A percentile compares a stretch with the other conserved stretches of the same genome.
These are phyloP conservation scores for Eurystomus gularis DNA, from an alignment of 2,113 vertebrate species.

Conservation along the genomic window DNA sequence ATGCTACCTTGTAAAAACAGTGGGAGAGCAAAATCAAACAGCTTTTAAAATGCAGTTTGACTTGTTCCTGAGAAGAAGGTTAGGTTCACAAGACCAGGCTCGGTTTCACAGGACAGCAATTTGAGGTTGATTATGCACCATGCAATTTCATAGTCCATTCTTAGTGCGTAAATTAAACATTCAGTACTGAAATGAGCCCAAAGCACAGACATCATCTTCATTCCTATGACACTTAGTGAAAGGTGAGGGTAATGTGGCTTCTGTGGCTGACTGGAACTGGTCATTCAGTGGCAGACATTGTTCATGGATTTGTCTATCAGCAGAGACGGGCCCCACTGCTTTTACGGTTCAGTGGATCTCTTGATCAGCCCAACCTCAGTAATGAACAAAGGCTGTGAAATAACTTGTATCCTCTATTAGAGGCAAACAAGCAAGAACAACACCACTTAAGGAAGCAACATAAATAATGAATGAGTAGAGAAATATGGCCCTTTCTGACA, in stretches of 20 bases:
- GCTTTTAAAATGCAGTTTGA: neutral
- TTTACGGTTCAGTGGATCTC: neutral
- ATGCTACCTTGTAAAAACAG: neutral
- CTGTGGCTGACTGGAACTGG: neutral
- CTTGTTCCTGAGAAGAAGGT: neutral
- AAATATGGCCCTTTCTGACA: slow-evolving; percentile 51
- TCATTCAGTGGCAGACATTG: neutral
- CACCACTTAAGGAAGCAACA: slow-evolving; percentile 51
- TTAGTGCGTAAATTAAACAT: neutral
- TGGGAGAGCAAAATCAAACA: neutral
- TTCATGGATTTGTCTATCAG: neutral
- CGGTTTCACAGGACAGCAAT: neutral
- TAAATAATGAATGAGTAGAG: slow-evolving; percentile 63
- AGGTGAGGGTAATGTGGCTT: neutral
- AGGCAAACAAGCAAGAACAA: slow-evolving; percentile 52
- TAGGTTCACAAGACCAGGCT: neutral
- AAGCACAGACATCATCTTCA: neutral
- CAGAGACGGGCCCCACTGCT: neutral
- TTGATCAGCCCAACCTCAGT: neutral
- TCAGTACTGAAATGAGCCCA: neutral
- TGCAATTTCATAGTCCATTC: neutral
- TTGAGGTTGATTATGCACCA: neutral
- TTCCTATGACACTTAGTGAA: neutral
- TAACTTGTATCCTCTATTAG: slow-evolving; percentile 22
- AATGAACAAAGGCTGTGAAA: slow-evolving; percentile 2